These are phyloP conservation scores for Dasyurus viverrinus DNA, from an alignment of 2,113 vertebrate species.

Conservation along the genomic window DNA sequence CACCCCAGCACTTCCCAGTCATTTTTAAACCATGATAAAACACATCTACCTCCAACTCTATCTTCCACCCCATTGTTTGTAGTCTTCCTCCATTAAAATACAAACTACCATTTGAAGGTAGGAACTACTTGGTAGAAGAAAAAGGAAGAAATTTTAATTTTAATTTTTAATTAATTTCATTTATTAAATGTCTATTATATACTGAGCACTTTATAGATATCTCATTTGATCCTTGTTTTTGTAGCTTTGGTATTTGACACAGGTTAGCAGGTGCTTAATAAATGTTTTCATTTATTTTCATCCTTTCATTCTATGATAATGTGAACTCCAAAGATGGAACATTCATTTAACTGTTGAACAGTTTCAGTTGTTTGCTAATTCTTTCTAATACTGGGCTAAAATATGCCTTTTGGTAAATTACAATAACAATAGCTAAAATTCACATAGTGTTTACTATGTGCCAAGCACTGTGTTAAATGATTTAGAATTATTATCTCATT, in stretches of 20 bases:
- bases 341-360: background rate
- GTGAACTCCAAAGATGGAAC: background rate
- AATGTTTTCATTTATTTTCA: background rate
- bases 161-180: background rate
- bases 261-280: background rate
- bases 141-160: no score
- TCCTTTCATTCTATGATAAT: background rate
- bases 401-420: background rate
- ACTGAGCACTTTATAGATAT: background rate
- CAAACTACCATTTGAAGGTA: background rate
- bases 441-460: background rate
- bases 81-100: background rate
- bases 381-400: background rate
- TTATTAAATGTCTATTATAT: background rate
- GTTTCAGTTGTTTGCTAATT: background rate
- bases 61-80: background rate
- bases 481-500: background rate
- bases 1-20: background rate
- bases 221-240: background rate
- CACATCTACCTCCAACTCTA: background rate
- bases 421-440: background rate
- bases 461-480: background rate
- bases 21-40: background rate
- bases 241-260: background rate
- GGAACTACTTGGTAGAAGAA: background rate